phyloP scores from a whole-genome alignment of 2,888 invertebrate species.

The Catotricha subobsoleta region DNA sequence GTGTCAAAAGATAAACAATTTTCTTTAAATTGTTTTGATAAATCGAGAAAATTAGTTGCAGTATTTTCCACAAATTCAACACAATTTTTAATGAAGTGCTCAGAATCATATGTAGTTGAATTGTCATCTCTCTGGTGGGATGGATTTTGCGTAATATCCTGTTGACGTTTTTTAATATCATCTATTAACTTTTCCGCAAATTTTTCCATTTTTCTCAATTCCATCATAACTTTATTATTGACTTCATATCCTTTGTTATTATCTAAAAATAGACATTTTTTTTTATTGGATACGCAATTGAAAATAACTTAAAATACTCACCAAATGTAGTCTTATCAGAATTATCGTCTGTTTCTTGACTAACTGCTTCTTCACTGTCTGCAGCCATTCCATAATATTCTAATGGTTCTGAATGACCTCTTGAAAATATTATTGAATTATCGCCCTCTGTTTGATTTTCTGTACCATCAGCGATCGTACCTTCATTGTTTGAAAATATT shows the following conservation, averaged over 20 bases:
- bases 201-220: not conserved
- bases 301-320: not conserved
- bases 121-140: no score
- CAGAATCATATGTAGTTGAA: no score
- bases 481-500: not conserved
- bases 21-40: not conserved
- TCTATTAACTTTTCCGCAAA: not conserved
- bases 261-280: not conserved
- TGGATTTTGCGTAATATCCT: no score
- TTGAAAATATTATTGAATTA: not conserved
- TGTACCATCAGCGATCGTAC: not conserved
- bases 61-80: not conserved
- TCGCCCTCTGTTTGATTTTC: not conserved
- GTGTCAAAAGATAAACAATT: not conserved
- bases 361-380: not conserved
- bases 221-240: no score
- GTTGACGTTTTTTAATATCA: no score
- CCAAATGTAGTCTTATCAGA: not conserved
- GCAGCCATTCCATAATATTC: not conserved
- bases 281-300: not conserved
- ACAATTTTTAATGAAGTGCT: not conserved
- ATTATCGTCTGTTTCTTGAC: not conserved
- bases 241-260: no score
- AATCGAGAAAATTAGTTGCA: not conserved
- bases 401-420: slow-evolving; percentile 4